These are phyloP conservation scores for Rhizoglyphus robini DNA, from an alignment of 1,140 invertebrate genomes.

Conservation along the genomic window DNA sequence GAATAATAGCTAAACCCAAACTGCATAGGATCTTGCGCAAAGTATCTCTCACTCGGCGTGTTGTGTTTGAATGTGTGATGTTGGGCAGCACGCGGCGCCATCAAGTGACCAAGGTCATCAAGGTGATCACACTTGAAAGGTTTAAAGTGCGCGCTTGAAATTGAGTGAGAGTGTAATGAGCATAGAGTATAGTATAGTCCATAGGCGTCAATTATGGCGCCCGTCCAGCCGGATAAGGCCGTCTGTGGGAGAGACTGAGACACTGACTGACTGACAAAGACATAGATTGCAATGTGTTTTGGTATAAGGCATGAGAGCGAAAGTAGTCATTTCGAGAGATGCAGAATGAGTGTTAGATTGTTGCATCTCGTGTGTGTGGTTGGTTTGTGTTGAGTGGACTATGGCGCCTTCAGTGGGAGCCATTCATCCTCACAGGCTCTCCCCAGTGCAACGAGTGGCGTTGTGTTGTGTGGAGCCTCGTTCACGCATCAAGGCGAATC, in stretches of 20 bases:
- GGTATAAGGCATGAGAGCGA: neutral
- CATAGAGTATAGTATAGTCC: too few relatives aligned
- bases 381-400: too few relatives aligned
- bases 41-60: too few relatives aligned
- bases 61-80: too few relatives aligned
- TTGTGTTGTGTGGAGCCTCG: neutral
- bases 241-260: neutral
- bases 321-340: too few relatives aligned
- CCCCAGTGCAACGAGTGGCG: too few relatives aligned
- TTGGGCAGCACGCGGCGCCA: neutral
- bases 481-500: neutral
- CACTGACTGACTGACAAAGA: conserved; percentile 2
- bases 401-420: too few relatives aligned
- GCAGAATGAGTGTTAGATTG: neutral
- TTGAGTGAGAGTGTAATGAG: neutral
- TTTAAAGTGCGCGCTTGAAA: too few relatives aligned
- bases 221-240: conserved; percentile 13
- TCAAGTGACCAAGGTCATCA: conserved; percentile 5
- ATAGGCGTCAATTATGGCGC: conserved; percentile 13
- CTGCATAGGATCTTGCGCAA: conserved; percentile 11
- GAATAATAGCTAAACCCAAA: too few relatives aligned
- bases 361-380: neutral
- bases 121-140: neutral
- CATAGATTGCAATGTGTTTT: too few relatives aligned
- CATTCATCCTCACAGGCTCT: too few relatives aligned